Conservation (phyloP, 2,888 invertebrate species). For the Bhutanitis thaidina region DNA sequence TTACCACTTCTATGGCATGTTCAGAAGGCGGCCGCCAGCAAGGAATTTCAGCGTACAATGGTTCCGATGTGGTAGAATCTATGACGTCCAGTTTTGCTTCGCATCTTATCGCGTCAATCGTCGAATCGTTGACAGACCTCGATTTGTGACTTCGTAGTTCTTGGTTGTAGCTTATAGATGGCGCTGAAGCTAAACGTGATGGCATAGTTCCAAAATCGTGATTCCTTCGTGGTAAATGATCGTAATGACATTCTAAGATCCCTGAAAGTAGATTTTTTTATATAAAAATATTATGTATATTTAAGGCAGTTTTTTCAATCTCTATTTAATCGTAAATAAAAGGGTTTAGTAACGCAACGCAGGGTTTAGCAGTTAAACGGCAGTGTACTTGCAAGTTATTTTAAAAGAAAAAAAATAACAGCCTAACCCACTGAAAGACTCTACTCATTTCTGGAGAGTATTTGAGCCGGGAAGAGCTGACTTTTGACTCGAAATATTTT, state of each 20-base stretch:
- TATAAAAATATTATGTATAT: too few species aligned
- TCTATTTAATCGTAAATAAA: too few species aligned
- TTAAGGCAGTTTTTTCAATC: too few species aligned
- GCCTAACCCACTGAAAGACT: too few species aligned
- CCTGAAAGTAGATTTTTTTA: slow-evolving; percentile 40
- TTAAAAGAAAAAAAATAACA: too few species aligned
- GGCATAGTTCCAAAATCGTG: slow-evolving; percentile 49
- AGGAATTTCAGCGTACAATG: slow-evolving; percentile 85
- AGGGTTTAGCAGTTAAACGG: too few species aligned
- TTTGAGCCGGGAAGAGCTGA: too few species aligned
- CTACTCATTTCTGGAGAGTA: too few species aligned
- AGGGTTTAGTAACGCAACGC: too few species aligned
- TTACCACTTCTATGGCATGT: slow-evolving; percentile 65
- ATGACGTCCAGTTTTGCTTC: slow-evolving; percentile 66
- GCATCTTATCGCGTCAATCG: slow-evolving; percentile 67
- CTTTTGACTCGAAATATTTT: too few species aligned
- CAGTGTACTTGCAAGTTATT: too few species aligned
- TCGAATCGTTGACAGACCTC: slow-evolving; percentile 54
- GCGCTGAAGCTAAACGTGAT: slow-evolving; percentile 46
- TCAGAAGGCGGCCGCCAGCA: slow-evolving; percentile 72
- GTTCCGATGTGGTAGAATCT: slow-evolving; percentile 72
- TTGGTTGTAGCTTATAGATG: slow-evolving; percentile 51
- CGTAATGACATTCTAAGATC: slow-evolving; percentile 82
- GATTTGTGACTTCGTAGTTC: slow-evolving; percentile 49
- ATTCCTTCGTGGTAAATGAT: slow-evolving; percentile 75